A percentile compares a stretch with the other conserved stretches of the same genome.
Conservation (phyloP, 2,797 vertebrate species). For the Typhlichthys subterraneus region DNA sequence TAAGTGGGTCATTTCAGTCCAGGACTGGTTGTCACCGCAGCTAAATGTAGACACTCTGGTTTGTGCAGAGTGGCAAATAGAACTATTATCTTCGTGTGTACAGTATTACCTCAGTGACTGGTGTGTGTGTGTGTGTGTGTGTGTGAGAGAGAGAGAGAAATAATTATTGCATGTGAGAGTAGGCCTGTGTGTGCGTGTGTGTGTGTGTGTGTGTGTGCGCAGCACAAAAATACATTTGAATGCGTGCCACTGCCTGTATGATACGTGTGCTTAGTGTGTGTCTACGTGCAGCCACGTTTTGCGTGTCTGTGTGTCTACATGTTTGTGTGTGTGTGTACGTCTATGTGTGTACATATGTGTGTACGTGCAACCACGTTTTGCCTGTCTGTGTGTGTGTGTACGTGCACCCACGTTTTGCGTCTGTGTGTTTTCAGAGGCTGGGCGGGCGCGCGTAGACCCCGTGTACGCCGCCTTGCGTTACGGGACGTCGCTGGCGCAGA, state of each 20-base stretch:
- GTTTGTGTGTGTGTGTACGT: slow-evolving; percentile 22
- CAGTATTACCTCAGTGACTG: slow-evolving; percentile 28
- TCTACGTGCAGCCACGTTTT: background rate
- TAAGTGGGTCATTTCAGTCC: slow-evolving; percentile 68
- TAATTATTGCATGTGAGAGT: background rate
- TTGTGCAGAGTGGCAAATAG: slow-evolving; percentile 38
- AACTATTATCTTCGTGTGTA: slow-evolving; percentile 23
- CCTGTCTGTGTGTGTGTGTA: slow-evolving; percentile 4
- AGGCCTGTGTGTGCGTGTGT: too few relatives aligned
- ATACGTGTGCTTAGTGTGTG: background rate
- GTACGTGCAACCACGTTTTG: too few relatives aligned
- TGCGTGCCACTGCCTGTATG: too few relatives aligned
- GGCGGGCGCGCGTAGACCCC: slow-evolving; percentile 81
- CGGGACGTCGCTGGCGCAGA: slow-evolving; percentile 89
- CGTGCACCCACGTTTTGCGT: slow-evolving; percentile 8
- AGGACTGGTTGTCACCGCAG: slow-evolving; percentile 29
- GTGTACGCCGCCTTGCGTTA: slow-evolving; percentile 89
- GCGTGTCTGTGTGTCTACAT: too few relatives aligned
- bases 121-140: too few relatives aligned
- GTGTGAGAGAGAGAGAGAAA: background rate
- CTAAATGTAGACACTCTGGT: slow-evolving; percentile 62
- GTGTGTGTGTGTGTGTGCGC: slow-evolving; percentile 6
- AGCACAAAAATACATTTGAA: too few relatives aligned
- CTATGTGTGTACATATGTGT: slow-evolving; percentile 13
- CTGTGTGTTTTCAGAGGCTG: slow-evolving; percentile 69